Base-by-base conservation (phyloP, 2,888 invertebrate genomes). In the Ferdinandea cuprea region DNA sequence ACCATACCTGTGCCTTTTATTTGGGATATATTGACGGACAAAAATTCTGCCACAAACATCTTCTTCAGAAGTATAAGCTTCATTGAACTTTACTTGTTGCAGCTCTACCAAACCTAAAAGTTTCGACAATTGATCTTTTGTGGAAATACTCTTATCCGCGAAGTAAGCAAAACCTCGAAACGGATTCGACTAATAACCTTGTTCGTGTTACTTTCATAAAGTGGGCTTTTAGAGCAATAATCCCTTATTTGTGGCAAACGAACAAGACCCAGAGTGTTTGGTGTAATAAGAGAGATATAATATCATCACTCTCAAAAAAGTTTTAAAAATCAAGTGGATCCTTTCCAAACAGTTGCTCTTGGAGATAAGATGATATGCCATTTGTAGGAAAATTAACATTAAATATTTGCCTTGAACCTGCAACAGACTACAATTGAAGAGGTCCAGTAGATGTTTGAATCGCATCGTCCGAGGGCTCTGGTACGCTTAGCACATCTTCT, bases 1-100 rank as follows among this genome's bases (percentile, higher is more conserved):
- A 6, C 30, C 44, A 17, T 42, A 59, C 15, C 28, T 42, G 15
- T 59, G 59, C 28, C 40, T 59, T 59, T 59, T 58, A 9, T 58
- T 58, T 25, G 58, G 4, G 8, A 56, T 56, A 37, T 56, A 56
- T 40, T 40, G 40, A 3, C 7, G 13, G 25, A 15, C 7, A 5
- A 40, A 58, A 58, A 58, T 21, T 40, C 58, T 19, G 13, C n/a
- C 58, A 8, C 13, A 42, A 13, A 42, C 42, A 17, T 17, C 17
- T 32, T 17, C 13, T 40, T 40, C 40, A n/a, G 15, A 7, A 40
- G 17, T 50, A 1, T 11, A 13, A 8, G 7, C 13, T 13, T 50
- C 28, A 28, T 50, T 50, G 50, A 50, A 50, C n/a, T 25, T 50
- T 11, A 13, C 28, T 28, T 42, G 42, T 17, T 17, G 17, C 32